These are phyloP conservation scores for Euschistus heros DNA, from an alignment of 1,140 invertebrate genomes.

Conservation along the genomic window DNA sequence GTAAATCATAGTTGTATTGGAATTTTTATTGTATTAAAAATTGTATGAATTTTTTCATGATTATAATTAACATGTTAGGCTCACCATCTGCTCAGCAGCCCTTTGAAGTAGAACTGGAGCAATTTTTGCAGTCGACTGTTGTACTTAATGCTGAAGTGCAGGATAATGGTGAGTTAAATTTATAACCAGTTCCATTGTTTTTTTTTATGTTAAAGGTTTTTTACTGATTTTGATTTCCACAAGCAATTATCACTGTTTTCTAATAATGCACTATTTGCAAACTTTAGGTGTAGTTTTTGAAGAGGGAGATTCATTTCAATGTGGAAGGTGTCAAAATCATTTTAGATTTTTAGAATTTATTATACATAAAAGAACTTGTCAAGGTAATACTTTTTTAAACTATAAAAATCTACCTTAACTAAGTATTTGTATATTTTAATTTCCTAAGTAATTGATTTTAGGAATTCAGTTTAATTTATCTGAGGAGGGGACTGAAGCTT, in stretches of 20 bases:
- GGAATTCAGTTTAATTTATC: background rate
- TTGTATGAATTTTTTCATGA: background rate
- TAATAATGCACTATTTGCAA: background rate
- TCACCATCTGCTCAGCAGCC: conserved; percentile 10
- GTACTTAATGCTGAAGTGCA: conserved; percentile 7
- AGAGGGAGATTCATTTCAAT: conserved; percentile 55
- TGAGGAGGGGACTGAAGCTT: background rate
- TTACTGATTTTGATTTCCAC: no score
- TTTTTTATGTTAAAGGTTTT: no score
- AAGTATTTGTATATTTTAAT: background rate
- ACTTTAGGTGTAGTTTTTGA: conserved; percentile 29
- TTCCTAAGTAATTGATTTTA: background rate
- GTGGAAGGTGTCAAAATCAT: conserved; percentile 55
- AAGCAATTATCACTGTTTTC: no score
- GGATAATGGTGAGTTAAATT: background rate
- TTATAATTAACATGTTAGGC: background rate
- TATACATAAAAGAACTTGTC: conserved; percentile 43
- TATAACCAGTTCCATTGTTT: no score
- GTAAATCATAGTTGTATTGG: background rate
- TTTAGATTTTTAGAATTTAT: conserved; percentile 48
- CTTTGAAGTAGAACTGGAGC: background rate
- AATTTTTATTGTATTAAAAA: background rate
- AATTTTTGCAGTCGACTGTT: conserved; percentile 1
- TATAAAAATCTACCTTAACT: background rate
- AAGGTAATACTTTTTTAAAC: conserved; percentile 17